Evolutionary conservation across 2,113 vertebrate genomes (phyloP).

Genomic region (Cyanoderma ruficeps): DNA sequence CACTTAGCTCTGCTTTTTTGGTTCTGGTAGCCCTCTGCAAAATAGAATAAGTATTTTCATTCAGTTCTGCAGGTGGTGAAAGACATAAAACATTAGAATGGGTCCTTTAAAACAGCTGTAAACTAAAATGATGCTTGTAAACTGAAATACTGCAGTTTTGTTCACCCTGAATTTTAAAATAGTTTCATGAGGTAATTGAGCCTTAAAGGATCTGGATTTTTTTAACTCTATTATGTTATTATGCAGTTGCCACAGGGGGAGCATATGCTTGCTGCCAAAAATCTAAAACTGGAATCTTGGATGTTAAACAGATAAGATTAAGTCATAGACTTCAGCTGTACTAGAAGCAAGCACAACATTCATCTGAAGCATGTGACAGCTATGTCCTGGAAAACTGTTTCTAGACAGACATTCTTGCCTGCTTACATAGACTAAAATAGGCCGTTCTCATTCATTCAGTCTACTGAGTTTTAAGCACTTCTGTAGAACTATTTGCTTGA

Average conservation of each 20-base stretch:
- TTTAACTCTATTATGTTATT: conserved; percentile 52
- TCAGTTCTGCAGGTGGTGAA: conserved; percentile 39
- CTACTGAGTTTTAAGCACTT: conserved; percentile 34
- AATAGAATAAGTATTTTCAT: conserved; percentile 37
- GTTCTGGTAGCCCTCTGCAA: conserved; percentile 27
- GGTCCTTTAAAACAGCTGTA: conserved; percentile 52
- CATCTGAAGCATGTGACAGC: conserved; percentile 44
- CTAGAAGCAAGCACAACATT: conserved; percentile 44
- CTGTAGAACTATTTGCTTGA: not conserved
- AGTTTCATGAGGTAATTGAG: conserved; percentile 58
- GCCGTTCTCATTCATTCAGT: conserved; percentile 1
- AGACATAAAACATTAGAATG: conserved; percentile 39
- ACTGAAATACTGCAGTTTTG: conserved; percentile 51
- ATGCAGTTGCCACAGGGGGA: conserved; percentile 60
- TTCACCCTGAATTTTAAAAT: conserved; percentile 58
- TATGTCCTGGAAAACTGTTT: conserved; percentile 41
- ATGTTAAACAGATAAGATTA: conserved; percentile 73
- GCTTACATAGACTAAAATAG: conserved; percentile 19
- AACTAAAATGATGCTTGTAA: conserved; percentile 61
- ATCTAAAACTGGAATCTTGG: conserved; percentile 61
- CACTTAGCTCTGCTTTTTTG: not conserved
- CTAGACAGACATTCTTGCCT: conserved; percentile 57
- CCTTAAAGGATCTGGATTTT: conserved; percentile 55
- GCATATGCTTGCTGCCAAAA: conserved; percentile 60
- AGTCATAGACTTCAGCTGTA: conserved; percentile 59